phyloP scores from a whole-genome alignment of 2,113 vertebrate species.

The Galbula dea region DNA sequence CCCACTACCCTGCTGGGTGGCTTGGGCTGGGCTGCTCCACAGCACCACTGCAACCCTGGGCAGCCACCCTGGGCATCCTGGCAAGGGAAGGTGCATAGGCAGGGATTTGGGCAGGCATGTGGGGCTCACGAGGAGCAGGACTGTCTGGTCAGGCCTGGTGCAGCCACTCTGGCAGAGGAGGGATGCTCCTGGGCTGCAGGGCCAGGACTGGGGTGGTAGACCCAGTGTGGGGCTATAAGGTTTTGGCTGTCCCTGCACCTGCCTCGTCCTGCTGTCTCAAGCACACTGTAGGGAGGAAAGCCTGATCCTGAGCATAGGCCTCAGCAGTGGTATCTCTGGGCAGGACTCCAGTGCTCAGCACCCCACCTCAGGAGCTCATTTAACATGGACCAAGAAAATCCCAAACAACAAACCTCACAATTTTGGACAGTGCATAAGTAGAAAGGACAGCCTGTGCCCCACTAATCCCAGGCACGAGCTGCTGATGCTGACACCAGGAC shows the following conservation, averaged over 20 bases:
- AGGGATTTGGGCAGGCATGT: neutral
- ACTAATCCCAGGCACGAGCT: neutral
- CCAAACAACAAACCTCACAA: neutral
- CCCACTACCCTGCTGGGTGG: neutral
- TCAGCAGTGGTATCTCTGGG: neutral
- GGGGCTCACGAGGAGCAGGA: neutral
- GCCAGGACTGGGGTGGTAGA: neutral
- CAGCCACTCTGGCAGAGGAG: neutral
- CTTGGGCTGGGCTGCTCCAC: neutral
- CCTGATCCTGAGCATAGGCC: neutral
- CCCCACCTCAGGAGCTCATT: neutral
- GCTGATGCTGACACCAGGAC: neutral
- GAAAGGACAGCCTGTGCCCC: accelerated
- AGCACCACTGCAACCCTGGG: neutral
- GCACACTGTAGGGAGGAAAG: neutral
- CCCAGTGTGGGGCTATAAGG: neutral
- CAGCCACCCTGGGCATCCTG: neutral
- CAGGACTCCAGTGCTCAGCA: neutral
- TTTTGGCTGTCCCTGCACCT: neutral
- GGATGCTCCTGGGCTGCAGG: neutral
- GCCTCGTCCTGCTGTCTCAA: neutral
- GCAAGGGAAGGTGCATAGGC: neutral
- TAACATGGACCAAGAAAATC: neutral
- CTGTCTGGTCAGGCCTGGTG: neutral
- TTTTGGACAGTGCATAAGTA: neutral